Base-by-base conservation (phyloP, 35 echinoderm and acorn worm species). In the Apostichopus californicus region DNA sequence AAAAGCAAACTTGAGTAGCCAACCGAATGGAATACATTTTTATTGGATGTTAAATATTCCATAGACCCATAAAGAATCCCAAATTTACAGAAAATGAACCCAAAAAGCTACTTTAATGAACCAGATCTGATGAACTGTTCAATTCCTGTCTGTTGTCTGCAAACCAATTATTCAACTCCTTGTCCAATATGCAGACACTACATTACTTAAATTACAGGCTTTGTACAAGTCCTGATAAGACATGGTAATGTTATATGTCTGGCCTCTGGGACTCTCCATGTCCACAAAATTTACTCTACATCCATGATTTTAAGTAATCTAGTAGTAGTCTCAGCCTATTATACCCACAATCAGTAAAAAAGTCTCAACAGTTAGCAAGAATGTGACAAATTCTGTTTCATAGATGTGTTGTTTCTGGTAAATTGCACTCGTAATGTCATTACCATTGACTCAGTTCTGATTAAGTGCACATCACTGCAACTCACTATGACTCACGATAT, bases 361-460 rank as follows among this genome's bases (percentile, higher is more conserved):
- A 14, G 12, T 68, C 64, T 68, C 64, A 14, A 66, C 1, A 46
- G 34, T 46, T 46, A 18, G 11, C 64, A 9, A 9, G 18, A 68
- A 68, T 68, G 11, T 68, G 64, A 68, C 64, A 68, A 68, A 68
- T 68, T 68, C 64, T 68, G 64, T 18, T 68, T 18, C 18, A 68
- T 14, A 18, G 18, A 68, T 68, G 11, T 68, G 64, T 68, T 68
- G 18, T 68, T 68, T 68, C 64, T 68, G 64, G 64, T 68, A 9
- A 68, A 68, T 68, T 68, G 64, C 64, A 14, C 18, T 68, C 64
- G 17, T 83, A 17, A 83, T 83, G 80, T 56, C 17, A 83, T 83
- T 83, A 46, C 80, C 55, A 83, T 83, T 83, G 80, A 83, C 80
- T 83, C 80, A 83, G 80, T 83, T 83, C 80, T 83, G 80, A 83